A percentile compares a stretch with the other conserved stretches of the same genome.
phyloP scores from a whole-genome alignment of 1,140 invertebrate genomes.

The Pinna nobilis region DNA sequence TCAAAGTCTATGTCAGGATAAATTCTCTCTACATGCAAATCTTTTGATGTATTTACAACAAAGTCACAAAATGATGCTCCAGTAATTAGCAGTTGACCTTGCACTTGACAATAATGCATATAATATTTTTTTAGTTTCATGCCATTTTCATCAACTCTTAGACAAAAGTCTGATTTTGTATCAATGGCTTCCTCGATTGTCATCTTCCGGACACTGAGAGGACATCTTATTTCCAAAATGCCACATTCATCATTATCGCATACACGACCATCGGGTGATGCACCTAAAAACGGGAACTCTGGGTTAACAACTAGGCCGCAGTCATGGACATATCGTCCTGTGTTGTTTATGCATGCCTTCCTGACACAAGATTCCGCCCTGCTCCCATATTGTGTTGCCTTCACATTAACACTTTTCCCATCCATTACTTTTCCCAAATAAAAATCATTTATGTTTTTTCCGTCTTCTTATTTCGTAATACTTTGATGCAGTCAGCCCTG shows the following conservation, averaged over 20 bases:
- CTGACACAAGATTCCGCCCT: no score
- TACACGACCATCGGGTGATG: slow-evolving; percentile 17
- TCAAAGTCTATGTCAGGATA: slow-evolving; percentile 31
- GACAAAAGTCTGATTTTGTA: background rate
- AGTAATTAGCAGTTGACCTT: slow-evolving; percentile 30
- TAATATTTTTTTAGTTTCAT: slow-evolving; percentile 1
- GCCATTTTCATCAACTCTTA: background rate
- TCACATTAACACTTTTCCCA: no score
- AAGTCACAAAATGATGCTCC: slow-evolving; percentile 33
- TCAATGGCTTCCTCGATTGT: slow-evolving; percentile 10
- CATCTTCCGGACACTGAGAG: slow-evolving; percentile 26
- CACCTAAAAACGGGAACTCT: slow-evolving; percentile 11
- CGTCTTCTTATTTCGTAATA: no score
- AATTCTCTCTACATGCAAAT: slow-evolving; percentile 22
- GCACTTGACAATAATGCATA: slow-evolving; percentile 29
- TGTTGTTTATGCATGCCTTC: slow-evolving; percentile 11
- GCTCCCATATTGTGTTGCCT: no score
- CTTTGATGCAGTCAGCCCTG: no score
- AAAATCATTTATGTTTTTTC: no score
- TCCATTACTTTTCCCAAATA: no score
- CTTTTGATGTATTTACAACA: slow-evolving; percentile 33
- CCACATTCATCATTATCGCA: slow-evolving; percentile 13
- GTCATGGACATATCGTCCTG: slow-evolving; percentile 20
- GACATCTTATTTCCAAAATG: slow-evolving; percentile 38
- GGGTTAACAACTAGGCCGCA: slow-evolving; percentile 27